phyloP scores from a whole-genome alignment of 2,797 vertebrate species.

The Liparis tanakae region DNA sequence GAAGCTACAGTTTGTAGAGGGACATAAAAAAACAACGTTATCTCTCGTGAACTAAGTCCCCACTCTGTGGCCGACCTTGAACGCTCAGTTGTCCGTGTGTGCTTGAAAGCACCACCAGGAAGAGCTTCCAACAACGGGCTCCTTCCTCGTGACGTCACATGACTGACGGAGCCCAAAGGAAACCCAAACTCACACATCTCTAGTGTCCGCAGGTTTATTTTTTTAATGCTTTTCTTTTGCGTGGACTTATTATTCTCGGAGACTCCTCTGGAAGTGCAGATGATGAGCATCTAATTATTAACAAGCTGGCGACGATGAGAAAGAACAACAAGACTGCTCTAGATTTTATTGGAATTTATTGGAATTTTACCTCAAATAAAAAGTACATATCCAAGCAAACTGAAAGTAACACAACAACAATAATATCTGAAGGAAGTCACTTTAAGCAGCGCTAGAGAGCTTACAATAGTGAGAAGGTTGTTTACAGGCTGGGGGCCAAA shows the following conservation, averaged over 20 bases:
- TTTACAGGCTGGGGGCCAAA: no score
- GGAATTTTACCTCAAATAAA: neutral
- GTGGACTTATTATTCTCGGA: no score
- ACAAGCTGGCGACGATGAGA: neutral
- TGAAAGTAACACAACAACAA: neutral
- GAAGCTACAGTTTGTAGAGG: neutral
- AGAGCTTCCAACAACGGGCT: no score
- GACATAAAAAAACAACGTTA: neutral
- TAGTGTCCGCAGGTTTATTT: no score
- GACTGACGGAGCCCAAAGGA: no score
- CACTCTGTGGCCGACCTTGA: constrained; percentile 1
- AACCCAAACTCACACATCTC: no score
- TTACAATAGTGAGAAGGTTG: neutral
- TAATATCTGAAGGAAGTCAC: neutral
- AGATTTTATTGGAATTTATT: neutral
- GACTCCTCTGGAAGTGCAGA: neutral
- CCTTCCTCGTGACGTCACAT: no score
- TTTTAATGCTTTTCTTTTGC: no score
- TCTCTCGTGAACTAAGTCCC: neutral
- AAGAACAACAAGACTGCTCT: neutral
- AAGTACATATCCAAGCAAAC: neutral
- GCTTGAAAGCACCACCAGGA: constrained; percentile 16
- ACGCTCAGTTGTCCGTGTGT: constrained; percentile 23
- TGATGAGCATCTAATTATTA: neutral
- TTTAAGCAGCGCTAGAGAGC: neutral